These are phyloP conservation scores for Poeciliopsis gracilis DNA, from an alignment of 2,797 vertebrate genomes.

Conservation along the genomic window DNA sequence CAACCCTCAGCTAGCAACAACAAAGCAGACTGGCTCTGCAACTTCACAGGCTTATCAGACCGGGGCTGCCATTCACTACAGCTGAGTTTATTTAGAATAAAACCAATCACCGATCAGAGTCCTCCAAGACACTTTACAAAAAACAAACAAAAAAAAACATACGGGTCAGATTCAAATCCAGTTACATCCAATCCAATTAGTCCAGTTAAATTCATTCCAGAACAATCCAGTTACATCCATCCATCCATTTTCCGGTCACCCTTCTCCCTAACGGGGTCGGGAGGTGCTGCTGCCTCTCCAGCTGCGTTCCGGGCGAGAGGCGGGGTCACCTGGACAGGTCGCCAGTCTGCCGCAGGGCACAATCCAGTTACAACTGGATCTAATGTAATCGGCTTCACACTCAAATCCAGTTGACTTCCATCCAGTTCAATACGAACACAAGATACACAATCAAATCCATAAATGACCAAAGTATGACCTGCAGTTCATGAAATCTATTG, in stretches of 20 bases:
- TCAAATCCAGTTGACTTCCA: background rate
- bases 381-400: background rate
- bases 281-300: too few species aligned
- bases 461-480: conserved; percentile 1
- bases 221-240: background rate
- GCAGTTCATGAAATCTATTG: background rate
- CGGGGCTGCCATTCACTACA: background rate
- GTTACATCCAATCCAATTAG: conserved; percentile 3
- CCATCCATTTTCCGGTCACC: too few species aligned
- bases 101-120: background rate
- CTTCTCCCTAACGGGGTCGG: too few species aligned
- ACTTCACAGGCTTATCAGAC: background rate
- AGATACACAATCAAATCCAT: background rate
- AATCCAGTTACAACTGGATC: background rate
- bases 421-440: background rate
- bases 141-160: background rate
- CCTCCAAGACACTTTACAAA: background rate
- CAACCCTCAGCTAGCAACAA: conserved; percentile 1
- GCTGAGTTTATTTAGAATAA: conserved; percentile 10
- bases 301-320: too few species aligned
- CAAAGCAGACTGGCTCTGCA: background rate
- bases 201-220: background rate
- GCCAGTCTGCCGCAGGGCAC: too few species aligned
- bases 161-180: background rate
- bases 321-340: too few species aligned